phyloP scores from a whole-genome alignment of 2,797 vertebrate species.

The Poecilia gillii region DNA sequence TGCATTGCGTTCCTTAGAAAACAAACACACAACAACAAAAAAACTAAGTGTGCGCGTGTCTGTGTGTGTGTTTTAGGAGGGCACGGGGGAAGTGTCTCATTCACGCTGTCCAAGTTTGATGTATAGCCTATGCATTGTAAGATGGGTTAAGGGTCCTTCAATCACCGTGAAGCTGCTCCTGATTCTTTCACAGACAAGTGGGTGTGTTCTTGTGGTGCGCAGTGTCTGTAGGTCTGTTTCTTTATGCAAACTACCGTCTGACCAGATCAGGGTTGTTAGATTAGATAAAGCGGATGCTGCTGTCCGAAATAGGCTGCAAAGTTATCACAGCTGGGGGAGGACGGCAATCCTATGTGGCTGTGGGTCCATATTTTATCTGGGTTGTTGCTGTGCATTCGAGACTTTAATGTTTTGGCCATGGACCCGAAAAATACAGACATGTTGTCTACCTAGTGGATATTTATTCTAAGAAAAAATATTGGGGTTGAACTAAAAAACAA shows the following conservation, averaged over 20 bases:
- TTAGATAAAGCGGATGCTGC: constrained; percentile 44
- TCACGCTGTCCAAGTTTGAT: neutral
- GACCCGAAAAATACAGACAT: neutral
- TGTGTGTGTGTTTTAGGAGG: neutral
- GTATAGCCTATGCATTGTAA: neutral
- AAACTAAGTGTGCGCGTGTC: neutral
- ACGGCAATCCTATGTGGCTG: neutral
- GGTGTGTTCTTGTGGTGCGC: neutral
- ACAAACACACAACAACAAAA: neutral
- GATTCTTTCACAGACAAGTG: neutral
- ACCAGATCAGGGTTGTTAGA: constrained; percentile 24
- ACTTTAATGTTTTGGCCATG: neutral
- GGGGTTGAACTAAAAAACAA: neutral
- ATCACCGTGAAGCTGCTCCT: neutral
- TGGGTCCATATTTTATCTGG: neutral
- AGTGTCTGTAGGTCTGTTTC: neutral
- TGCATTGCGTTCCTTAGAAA: neutral
- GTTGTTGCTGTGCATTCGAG: neutral
- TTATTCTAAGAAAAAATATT: neutral
- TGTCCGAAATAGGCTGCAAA: constrained; percentile 38
- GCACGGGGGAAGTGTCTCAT: neutral
- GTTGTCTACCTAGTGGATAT: neutral
- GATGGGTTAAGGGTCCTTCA: neutral
- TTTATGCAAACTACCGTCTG: constrained; percentile 17
- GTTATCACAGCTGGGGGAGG: constrained; percentile 32